Base-by-base conservation (phyloP, 2,888 invertebrate species). In the Hylaea fasciaria region DNA sequence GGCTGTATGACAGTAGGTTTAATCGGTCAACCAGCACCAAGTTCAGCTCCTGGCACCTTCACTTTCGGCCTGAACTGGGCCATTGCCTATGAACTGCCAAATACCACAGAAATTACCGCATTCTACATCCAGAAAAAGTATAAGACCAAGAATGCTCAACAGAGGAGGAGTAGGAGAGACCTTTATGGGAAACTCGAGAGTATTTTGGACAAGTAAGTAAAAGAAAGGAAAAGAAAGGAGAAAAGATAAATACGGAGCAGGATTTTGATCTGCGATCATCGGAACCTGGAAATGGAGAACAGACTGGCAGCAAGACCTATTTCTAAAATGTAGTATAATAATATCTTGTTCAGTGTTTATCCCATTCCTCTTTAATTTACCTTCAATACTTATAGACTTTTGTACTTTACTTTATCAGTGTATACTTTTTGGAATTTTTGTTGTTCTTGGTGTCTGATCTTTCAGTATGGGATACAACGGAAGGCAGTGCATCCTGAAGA, bases 391-490 rank as follows among this genome's bases (percentile, higher is more conserved):
- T n/a, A n/a, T n/a, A n/a, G n/a, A n/a, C n/a, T n/a, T n/a, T n/a
- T n/a, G n/a, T n/a, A n/a, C n/a, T n/a, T n/a, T n/a, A n/a, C n/a
- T n/a, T n/a, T n/a, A n/a, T n/a, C n/a, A n/a, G n/a, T n/a, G n/a
- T n/a, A n/a, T n/a, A n/a, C n/a, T n/a, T n/a, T n/a, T n/a, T n/a
- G n/a, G n/a, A n/a, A n/a, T n/a, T n/a, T n/a, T n/a, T n/a, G n/a
- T n/a, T n/a, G n/a, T n/a, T n/a, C n/a, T n/a, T n/a, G n/a, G n/a
- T n/a, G n/a, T n/a, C n/a, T n/a, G n/a, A n/a, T n/a, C n/a, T 87
- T 88, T 5, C 80, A 96, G 96, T 66, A 95, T 95, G 94, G 95
- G 95, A 0, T 94, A 94, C 71, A 93, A 94, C 71, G 96, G 96
- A 0, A 89, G 94, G 52, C 89, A 93, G 2, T 96, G 96, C 75